Percentiles rank a stretch among this genome's conserved stretches.
Evolutionary conservation across 2,888 invertebrate species (phyloP).

Genomic region (Scrobipalpa costella): DNA sequence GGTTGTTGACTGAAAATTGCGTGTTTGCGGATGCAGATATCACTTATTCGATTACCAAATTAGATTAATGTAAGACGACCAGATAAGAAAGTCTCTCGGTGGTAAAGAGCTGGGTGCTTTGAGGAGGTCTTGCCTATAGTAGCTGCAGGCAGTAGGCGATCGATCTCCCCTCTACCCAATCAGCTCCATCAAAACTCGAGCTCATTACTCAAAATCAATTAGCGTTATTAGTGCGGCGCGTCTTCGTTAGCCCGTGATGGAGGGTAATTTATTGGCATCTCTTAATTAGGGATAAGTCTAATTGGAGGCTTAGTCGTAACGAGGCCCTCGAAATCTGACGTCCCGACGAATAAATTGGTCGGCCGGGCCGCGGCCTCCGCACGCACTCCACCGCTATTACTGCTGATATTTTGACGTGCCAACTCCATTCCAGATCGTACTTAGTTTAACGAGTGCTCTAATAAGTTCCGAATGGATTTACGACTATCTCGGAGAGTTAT

Average conservation of each 20-base stretch:
- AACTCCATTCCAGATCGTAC: constrained; percentile 55
- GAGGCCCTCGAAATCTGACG: constrained; percentile 82
- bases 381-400: constrained; percentile 67
- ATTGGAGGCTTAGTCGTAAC: constrained; percentile 83
- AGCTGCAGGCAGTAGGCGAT: constrained; percentile 42
- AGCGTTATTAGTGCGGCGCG: constrained; percentile 80
- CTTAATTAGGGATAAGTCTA: constrained; percentile 83
- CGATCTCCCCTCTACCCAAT: constrained; percentile 67
- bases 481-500: constrained; percentile 25
- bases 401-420: constrained; percentile 70
- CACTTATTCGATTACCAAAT: constrained; percentile 40
- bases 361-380: constrained; percentile 56
- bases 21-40: constrained; percentile 24
- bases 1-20: constrained; percentile 23
- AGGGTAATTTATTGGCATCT: constrained; percentile 83
- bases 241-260: constrained; percentile 82
- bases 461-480: constrained; percentile 46
- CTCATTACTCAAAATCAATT: constrained; percentile 82
- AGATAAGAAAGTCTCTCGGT: constrained; percentile 37
- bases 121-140: neutral
- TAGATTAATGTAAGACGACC: constrained; percentile 30
- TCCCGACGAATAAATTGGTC: constrained; percentile 79
- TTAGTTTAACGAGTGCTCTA: constrained; percentile 56
- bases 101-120: constrained; percentile 30
- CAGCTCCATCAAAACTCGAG: constrained; percentile 79